A percentile compares a stretch with the other conserved stretches of the same genome.
phyloP scores from a whole-genome alignment of 1,140 invertebrate species.

The Nasonia vitripennis region DNA sequence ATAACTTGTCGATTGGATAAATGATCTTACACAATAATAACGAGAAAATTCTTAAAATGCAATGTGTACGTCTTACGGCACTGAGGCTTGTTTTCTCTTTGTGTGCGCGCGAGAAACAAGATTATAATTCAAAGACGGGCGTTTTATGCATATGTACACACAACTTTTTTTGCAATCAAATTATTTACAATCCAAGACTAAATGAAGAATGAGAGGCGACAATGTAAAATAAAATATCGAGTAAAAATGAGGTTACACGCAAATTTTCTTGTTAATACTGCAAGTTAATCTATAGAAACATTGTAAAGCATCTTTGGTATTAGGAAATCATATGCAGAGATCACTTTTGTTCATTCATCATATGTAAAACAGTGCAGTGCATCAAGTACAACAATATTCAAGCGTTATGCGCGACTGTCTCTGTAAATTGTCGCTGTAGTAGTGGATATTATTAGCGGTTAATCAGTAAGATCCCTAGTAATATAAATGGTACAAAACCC shows the following conservation, averaged over 20 bases:
- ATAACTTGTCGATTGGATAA: conserved; percentile 52
- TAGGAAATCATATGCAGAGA: conserved; percentile 16
- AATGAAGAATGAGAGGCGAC: conserved; percentile 32
- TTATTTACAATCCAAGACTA: conserved; percentile 47
- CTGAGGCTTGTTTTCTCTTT: conserved; percentile 66
- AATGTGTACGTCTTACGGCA: conserved; percentile 52
- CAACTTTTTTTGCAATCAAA: conserved; percentile 47
- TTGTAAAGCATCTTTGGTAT: conserved; percentile 46
- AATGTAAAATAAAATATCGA: conserved; percentile 59
- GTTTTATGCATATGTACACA: conserved; percentile 2
- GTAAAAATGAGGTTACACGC: conserved; percentile 14
- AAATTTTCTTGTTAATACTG: conserved; percentile 42
- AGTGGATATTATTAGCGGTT: conserved; percentile 63
- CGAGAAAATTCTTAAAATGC: conserved; percentile 25
- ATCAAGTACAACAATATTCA: conserved; percentile 50
- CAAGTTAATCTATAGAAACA: conserved; percentile 40
- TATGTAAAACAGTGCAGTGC: conserved; percentile 47
- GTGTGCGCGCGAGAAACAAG: conserved; percentile 17
- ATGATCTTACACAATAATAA: conserved; percentile 40
- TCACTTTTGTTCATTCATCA: conserved; percentile 43
- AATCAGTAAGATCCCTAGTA: conserved; percentile 67
- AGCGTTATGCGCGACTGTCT: conserved; percentile 48
- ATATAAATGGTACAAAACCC: conserved; percentile 65
- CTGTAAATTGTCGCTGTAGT: conserved; percentile 54
- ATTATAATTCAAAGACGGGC: conserved; percentile 1